Base-by-base conservation (phyloP, 1,140 invertebrate genomes). In the Platorchestia sp. region DNA sequence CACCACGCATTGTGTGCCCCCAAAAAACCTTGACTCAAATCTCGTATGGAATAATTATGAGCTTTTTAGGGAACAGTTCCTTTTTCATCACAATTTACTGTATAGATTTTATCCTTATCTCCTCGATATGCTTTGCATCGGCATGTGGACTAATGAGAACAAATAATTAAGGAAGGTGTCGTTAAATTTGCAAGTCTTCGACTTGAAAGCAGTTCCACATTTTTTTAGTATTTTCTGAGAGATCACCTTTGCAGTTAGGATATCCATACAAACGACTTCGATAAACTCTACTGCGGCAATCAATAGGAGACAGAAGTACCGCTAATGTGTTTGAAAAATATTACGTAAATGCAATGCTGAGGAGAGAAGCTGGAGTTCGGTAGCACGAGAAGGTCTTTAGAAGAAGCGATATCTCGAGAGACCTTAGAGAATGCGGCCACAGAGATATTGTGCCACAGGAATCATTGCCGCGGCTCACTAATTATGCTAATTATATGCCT, bases 401-500 rank as follows among this genome's bases (percentile, higher is more conserved):
- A 75, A 75, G 36, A 75, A 75, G 59, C 3, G 27, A 75, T 75
- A 75, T 75, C 59, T 75, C 36, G 14, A 75, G 27, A 75, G 59
- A 22, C 59, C 36, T 36, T 75, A 22, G 36, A 75, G 59, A 75
- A 75, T 75, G 59, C 36, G 7, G 59, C 59, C 27, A 14, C 45
- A 93, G 45, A 93, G 27, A 93, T 93, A 93, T 93, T 45, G 91
- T 44, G 45, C 91, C 45, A 93, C 44, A 47, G 41, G 40, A 93
- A 93, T 45, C 91, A 47, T 93, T 93, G 91, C 43, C 41, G 44
- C 44, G 36, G 45, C 45, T 44, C 45, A 93, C 91, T 93, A 93
- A 93, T 93, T 93, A 93, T 93, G 91, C 91, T 93, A 93, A 93
- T 93, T 93, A 45, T 93, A 93, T 93, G 43, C 91, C 45, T 45